These are phyloP conservation scores for Eidolon dupreanum DNA, from an alignment of 2,797 vertebrate genomes.

Conservation along the genomic window DNA sequence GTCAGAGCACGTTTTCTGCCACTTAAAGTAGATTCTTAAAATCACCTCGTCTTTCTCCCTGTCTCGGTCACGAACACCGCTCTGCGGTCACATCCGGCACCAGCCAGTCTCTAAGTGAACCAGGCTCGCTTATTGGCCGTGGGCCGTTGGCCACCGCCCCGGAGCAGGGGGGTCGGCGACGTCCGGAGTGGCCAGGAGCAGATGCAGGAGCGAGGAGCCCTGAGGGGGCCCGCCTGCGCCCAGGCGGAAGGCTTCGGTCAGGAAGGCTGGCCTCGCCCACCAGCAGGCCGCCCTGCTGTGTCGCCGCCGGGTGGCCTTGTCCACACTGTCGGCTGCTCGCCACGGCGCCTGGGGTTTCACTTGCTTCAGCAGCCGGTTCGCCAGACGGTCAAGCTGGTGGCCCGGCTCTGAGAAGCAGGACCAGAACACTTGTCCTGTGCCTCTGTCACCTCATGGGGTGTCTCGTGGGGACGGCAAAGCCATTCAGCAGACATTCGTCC, in stretches of 20 bases:
- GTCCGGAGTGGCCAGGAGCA: not conserved
- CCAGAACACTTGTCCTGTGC: not conserved
- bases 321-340: not conserved
- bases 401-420: not conserved
- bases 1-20: not conserved
- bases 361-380: not conserved
- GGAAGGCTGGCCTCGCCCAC: not conserved
- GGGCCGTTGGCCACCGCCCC: too few relatives aligned
- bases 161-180: not conserved
- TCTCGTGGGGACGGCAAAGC: not conserved
- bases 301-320: not conserved
- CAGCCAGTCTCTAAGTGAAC: not conserved
- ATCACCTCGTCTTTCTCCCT: not conserved
- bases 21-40: not conserved
- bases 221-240: not conserved
- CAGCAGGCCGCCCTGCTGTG: not conserved
- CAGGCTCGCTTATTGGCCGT: not conserved
- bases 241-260: not conserved
- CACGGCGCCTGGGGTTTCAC: not conserved
- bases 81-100: not conserved
- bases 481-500: not conserved
- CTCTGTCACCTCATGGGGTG: not conserved
- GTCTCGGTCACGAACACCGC: not conserved
- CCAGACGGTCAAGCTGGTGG: not conserved
- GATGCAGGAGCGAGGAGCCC: not conserved